Base-by-base conservation (phyloP, 2,888 invertebrate species). In the Pegoplata infirma region DNA sequence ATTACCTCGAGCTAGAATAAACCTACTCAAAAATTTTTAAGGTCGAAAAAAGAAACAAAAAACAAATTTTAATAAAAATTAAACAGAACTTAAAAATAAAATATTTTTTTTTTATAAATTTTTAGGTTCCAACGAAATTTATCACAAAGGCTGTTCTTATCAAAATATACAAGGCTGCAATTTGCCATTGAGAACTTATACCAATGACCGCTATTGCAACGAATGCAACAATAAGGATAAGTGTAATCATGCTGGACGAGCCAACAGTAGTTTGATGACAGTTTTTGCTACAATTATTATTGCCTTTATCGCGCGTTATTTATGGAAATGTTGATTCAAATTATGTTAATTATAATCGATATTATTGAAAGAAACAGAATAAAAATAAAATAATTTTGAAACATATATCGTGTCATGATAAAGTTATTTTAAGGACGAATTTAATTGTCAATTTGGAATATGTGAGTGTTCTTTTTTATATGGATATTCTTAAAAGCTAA, bases 211-310 rank as follows among this genome's bases (percentile, higher is more conserved):
- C 5, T 19, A 5, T 3, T 82, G 82, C 36, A 12, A 40, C 6
- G 73, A 81, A 17, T 83, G 83, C 63, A 61, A 32, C 40, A 51
- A 72, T 23, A 58, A 40, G 12, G 71, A 82, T 46, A 69, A 55
- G 6, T 83, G 83, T 49, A 83, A 83, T 76, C 80, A 82, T 2
- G 83, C 83, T 5, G 82, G 66, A 17, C 82, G 83, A 14, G 75
- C 68, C 46, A 47, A 55, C 19, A 36, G 59, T 6, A 49, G 55
- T 19, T 8, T 49, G 23, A 5, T 73, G 8, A 47, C 63, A 1
- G 4, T 77, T 7, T 10, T 61, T 8, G 25, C 46, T 5, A 17
- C 71, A 32, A 10, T 80, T 25, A 5, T 72, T 8, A 40, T 71
- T 5, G 56, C 73, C 7, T 28, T 51, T 8, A 8, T 73, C 1